These are phyloP conservation scores for Danio kyathit DNA, from an alignment of 2,797 vertebrate species.

Conservation along the genomic window DNA sequence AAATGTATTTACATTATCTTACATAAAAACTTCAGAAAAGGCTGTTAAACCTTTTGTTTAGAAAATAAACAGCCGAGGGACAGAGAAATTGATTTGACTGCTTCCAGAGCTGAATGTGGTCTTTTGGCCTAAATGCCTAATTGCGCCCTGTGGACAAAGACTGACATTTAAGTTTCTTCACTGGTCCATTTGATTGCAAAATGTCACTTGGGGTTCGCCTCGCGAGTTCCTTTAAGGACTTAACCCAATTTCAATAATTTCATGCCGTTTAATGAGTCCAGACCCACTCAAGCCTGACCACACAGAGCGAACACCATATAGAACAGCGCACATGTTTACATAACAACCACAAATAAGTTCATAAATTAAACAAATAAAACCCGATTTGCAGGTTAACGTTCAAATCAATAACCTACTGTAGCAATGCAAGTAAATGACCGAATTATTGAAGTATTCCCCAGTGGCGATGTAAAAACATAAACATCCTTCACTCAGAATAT, in stretches of 20 bases:
- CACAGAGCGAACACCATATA: not conserved
- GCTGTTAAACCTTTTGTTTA: slow-evolving; percentile 70
- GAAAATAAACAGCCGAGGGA: slow-evolving; percentile 69
- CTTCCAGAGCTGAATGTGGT: slow-evolving; percentile 43
- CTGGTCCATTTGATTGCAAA: slow-evolving; percentile 69
- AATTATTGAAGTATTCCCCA: no score
- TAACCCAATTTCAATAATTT: slow-evolving; percentile 48
- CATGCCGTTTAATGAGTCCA: slow-evolving; percentile 44
- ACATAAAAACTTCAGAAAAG: slow-evolving; percentile 54
- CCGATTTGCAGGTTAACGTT: no score
- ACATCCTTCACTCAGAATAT: no score
- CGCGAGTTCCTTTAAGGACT: slow-evolving; percentile 47
- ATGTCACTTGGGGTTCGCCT: slow-evolving; percentile 67
- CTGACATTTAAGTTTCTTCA: slow-evolving; percentile 72
- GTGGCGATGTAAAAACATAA: no score
- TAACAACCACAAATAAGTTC: no score
- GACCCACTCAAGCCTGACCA: slow-evolving; percentile 23
- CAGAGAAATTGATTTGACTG: slow-evolving; percentile 50
- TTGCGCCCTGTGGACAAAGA: slow-evolving; percentile 73
- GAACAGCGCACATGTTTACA: not conserved
- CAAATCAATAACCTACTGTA: no score
- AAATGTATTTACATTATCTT: slow-evolving; percentile 7
- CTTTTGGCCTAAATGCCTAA: slow-evolving; percentile 70
- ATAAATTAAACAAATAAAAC: no score
- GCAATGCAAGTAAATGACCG: no score